These are phyloP conservation scores for Macroramphosus scolopax DNA, from an alignment of 2,797 vertebrate genomes.

Conservation along the genomic window DNA sequence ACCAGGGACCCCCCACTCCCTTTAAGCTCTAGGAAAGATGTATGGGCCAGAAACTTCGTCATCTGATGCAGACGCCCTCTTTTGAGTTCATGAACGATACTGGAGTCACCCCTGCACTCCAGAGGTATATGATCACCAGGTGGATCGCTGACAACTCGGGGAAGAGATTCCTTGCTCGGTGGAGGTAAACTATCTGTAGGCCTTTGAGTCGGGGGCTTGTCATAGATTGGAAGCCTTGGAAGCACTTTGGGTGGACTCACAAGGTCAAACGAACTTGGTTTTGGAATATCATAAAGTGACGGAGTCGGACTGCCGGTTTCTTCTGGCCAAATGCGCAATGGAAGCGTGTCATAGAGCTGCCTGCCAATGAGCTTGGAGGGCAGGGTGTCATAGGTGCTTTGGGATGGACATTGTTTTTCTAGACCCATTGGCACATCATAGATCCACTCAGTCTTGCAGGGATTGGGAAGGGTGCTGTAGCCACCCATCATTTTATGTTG, in stretches of 20 bases:
- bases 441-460: slow-evolving; percentile 84
- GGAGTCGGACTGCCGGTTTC: slow-evolving; percentile 4
- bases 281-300: slow-evolving; percentile 74
- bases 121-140: slow-evolving; percentile 52
- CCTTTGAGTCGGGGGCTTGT: slow-evolving; percentile 43
- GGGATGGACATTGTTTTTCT: slow-evolving; percentile 63
- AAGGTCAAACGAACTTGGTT: slow-evolving; percentile 37
- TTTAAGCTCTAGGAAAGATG: slow-evolving; percentile 35
- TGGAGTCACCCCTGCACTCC: slow-evolving; percentile 60
- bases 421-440: slow-evolving; percentile 83
- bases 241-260: slow-evolving; percentile 32
- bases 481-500: slow-evolving; percentile 44
- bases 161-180: slow-evolving; percentile 28
- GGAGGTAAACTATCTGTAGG: slow-evolving; percentile 31
- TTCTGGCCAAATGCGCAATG: slow-evolving; percentile 20
- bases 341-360: slow-evolving; percentile 57
- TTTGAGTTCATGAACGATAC: slow-evolving; percentile 43
- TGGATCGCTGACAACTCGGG: slow-evolving; percentile 6
- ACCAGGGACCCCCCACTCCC: slow-evolving; percentile 9
- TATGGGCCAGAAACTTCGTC: slow-evolving; percentile 43
- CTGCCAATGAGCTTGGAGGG: slow-evolving; percentile 35
- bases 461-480: slow-evolving; percentile 80
- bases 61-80: slow-evolving; percentile 46
- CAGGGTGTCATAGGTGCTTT: slow-evolving; percentile 36
- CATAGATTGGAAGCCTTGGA: slow-evolving; percentile 32